These are phyloP conservation scores for Amblyjoppa proteus DNA, from an alignment of 2,888 invertebrate species.

Conservation along the genomic window DNA sequence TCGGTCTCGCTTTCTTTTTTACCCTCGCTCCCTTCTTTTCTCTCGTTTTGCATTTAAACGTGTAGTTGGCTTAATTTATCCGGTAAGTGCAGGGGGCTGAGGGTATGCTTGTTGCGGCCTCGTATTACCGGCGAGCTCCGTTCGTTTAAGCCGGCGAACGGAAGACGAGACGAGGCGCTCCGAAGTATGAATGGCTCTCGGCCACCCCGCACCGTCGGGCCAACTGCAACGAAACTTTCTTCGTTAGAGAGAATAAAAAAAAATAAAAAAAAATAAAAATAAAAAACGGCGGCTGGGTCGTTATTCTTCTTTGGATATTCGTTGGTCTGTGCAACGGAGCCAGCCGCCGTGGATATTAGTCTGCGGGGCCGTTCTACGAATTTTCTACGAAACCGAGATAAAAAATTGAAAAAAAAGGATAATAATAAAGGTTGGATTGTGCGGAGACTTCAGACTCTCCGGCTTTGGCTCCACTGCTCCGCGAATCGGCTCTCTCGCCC, in stretches of 20 bases:
- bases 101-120: slow-evolving; percentile 34
- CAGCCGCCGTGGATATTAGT: slow-evolving; percentile 1
- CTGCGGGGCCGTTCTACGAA: not conserved
- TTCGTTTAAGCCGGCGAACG: slow-evolving; percentile 29
- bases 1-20: slow-evolving; percentile 27
- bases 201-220: slow-evolving; percentile 40
- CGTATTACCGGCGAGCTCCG: slow-evolving; percentile 30
- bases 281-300: slow-evolving; percentile 49
- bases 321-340: slow-evolving; percentile 7
- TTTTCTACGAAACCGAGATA: slow-evolving; percentile 14
- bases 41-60: slow-evolving; percentile 77
- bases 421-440: slow-evolving; percentile 26
- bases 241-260: slow-evolving; percentile 58
- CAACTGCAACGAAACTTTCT: slow-evolving; percentile 69
- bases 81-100: slow-evolving; percentile 31
- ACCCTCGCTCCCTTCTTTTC: slow-evolving; percentile 61
- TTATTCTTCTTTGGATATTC: slow-evolving; percentile 62
- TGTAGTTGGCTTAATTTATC: slow-evolving; percentile 69
- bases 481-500: not conserved
- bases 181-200: slow-evolving; percentile 67
- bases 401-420: not conserved
- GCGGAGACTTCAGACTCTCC: slow-evolving; percentile 5
- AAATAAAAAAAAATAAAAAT: slow-evolving; percentile 26
- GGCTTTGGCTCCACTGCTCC: not conserved
- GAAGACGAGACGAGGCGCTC: slow-evolving; percentile 41